Percentiles rank a stretch among this genome's conserved stretches.
Evolutionary conservation across 2,113 vertebrate genomes (phyloP).

Genomic region (Heptranchias perlo): DNA sequence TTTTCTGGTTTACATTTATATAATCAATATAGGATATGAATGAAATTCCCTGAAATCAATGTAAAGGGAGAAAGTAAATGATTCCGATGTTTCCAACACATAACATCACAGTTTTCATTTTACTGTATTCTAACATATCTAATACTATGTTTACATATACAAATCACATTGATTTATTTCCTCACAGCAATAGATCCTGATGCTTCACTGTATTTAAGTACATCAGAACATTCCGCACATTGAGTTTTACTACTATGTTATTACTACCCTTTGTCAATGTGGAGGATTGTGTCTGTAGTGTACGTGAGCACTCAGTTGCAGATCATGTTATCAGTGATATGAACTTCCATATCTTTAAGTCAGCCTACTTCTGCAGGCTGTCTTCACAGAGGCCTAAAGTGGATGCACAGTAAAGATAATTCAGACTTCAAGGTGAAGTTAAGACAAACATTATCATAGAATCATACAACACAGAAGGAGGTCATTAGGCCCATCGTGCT

Average conservation of each 20-base stretch:
- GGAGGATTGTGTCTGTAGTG: neutral
- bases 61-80: neutral
- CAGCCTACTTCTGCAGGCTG: neutral
- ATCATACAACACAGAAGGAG: too few relatives aligned
- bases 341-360: neutral
- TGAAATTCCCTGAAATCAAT: neutral
- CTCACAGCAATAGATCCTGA: neutral
- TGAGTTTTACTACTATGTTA: neutral
- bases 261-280: neutral
- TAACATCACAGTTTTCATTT: neutral
- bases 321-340: neutral
- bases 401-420: neutral
- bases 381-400: neutral
- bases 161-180: neutral
- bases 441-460: neutral
- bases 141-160: neutral
- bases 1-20: neutral
- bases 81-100: neutral
- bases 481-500: too few relatives aligned
- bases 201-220: neutral
- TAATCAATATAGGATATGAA: conserved; percentile 1
- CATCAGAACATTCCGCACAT: neutral
- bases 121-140: neutral
- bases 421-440: neutral
- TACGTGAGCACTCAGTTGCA: neutral